Evolutionary conservation across 2,888 invertebrate genomes (phyloP).

Genomic region (Sabatieria punctata): DNA sequence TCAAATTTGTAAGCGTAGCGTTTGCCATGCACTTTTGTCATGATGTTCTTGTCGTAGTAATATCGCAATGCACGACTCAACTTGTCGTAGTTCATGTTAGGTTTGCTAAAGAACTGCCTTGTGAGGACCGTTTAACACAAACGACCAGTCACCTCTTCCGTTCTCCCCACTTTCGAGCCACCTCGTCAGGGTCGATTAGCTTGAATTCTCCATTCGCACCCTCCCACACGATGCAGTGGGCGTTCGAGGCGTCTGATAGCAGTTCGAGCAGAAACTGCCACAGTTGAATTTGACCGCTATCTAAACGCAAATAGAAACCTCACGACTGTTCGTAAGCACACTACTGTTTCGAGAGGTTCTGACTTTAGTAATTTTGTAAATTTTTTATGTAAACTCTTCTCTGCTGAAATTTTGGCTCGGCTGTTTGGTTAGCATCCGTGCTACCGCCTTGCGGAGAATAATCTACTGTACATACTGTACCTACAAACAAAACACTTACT

Average conservation of each 20-base stretch:
- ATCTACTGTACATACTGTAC: too few species aligned
- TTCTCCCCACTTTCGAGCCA: constrained; percentile 77
- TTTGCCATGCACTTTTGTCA: constrained; percentile 92
- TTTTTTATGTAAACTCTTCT: too few species aligned
- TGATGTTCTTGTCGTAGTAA: constrained; percentile 94
- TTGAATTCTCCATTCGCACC: constrained; percentile 84
- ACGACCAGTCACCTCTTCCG: constrained; percentile 48
- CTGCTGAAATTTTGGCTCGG: too few species aligned
- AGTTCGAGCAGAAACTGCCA: constrained; percentile 96
- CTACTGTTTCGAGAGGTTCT: too few species aligned
- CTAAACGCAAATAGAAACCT: too few species aligned
- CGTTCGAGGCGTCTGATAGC: constrained; percentile 71
- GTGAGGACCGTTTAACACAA: neutral
- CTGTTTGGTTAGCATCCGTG: too few species aligned
- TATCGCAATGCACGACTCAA: constrained; percentile 74
- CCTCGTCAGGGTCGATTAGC: constrained; percentile 76
- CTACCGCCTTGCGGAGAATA: too few species aligned
- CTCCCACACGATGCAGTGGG: constrained; percentile 85
- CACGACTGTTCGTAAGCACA: too few species aligned
- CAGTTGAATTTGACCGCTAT: constrained; percentile 78
- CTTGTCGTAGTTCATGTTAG: constrained; percentile 95
- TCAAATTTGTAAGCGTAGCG: constrained; percentile 89
- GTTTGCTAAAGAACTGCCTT: constrained; percentile 42
- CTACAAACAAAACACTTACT: too few species aligned
- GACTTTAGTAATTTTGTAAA: too few species aligned